These are phyloP conservation scores for Cavia aperea DNA, from an alignment of 2,113 vertebrate genomes.

Conservation along the genomic window DNA sequence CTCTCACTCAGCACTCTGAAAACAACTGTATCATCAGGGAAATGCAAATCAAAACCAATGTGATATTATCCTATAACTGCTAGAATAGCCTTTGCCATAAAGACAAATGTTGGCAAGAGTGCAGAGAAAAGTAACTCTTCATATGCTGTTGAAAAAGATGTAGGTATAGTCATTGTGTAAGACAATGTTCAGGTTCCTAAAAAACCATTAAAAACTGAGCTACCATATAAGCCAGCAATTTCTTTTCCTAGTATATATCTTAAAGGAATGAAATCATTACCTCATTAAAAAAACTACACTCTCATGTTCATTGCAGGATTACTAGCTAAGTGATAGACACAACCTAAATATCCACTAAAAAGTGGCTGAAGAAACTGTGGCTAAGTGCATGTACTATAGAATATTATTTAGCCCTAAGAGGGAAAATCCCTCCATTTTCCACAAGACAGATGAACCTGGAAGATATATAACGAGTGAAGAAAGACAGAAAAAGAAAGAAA, in stretches of 20 bases:
- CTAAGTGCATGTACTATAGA: neutral
- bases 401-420: neutral
- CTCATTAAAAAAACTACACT: neutral
- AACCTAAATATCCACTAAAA: neutral
- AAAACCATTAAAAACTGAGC: neutral
- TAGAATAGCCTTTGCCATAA: neutral
- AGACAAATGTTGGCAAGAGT: neutral
- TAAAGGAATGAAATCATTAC: neutral
- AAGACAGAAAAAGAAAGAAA: neutral
- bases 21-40: neutral
- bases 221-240: neutral
- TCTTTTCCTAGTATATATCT: neutral
- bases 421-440: neutral
- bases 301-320: neutral
- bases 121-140: neutral
- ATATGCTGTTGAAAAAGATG: neutral
- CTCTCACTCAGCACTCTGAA: neutral
- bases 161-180: neutral
- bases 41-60: neutral
- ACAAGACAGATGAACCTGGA: neutral
- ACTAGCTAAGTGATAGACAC: neutral
- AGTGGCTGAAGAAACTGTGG: neutral
- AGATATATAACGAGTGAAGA: neutral
- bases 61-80: neutral
- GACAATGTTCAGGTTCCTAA: neutral